Base-by-base conservation (phyloP, 2,888 invertebrate species). In the Heliothis peltigera region DNA sequence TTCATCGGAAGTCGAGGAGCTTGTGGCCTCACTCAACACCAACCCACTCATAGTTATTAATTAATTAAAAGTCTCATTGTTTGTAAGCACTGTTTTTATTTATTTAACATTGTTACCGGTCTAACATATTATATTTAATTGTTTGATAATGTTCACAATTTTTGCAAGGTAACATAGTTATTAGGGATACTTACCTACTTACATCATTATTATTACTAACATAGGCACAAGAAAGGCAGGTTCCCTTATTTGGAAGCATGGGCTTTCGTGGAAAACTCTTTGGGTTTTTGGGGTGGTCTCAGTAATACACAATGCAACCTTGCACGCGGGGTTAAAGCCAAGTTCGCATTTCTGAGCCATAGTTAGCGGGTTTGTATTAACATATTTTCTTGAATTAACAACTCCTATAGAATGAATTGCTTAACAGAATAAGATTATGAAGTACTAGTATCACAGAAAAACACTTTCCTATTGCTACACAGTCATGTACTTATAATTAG, bases 21-120 rank as follows among this genome's bases (percentile, higher is more conserved):
- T 90, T 6, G 89, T 89, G 1, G 91, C 90, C 73, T 92, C 92
- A 35, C 90, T 87, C 44, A 91, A 62, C 77, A 90, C 86, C 2
- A 91, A 82, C 69, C 85, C 84, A 71, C 86, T 91, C 91, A 92
- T 91, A 78, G 84, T 87, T 87, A 18, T 47, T 22, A 49, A 62
- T 56, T 70, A 49, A 42, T 54, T 19, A 19, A 19, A 39, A 12
- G 32, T 54, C 17, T 43, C 56, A 72, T 70, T 49, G 19, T 57
- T 17, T 21, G 18, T n/a, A 19, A 58, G 55, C 64, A 53, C 59
- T 56, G 22, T 55, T 67, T 39, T 17, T 49, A 18, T 56, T 47
- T 47, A 25, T 52, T 63, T 52, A 49, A 39, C 39, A 52, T 32
- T 2, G 6, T 15, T 48, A 63, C 62, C 28, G 25, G 19, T 21